Base-by-base conservation (phyloP, 2,797 vertebrate genomes). In the Syngnathus acus region DNA sequence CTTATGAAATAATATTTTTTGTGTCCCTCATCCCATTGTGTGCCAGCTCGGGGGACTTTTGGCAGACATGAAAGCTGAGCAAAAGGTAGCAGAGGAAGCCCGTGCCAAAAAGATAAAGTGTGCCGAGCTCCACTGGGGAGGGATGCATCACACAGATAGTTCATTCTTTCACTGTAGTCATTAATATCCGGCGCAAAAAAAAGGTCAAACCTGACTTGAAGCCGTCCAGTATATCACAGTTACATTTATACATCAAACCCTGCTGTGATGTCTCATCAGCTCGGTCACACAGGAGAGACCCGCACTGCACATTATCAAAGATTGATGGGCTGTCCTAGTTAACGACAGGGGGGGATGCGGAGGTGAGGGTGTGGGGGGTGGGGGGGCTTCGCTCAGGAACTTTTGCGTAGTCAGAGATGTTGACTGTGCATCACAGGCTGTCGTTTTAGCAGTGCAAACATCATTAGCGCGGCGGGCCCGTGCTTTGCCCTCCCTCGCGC, bases 281-380 rank as follows among this genome's bases (percentile, higher is more conserved):
- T 76, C 76, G 83, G 88, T 89, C 86, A 88, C 81, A 82, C 81
- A 72, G 84, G 77, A 82, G 79, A 78, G 80, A 74, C 81, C 84
- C 83, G 77, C 71, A 71, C 74, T 65, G 78, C 81, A 86, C 77
- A 84, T 86, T 83, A 87, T 88, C 83, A 86, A 88, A 89, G 88
- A 92, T 89, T 88, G 89, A 92, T 91, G 84, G 80, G 70, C 61
- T 86, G 89, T 87, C 88, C 84, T 86, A 89, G 79, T 90, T 90
- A 88, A 87, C 85, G 81, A 82, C 71, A 71, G 64, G 51, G 60
- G 73, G 68, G 68, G 17, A 6, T 42, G 38, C 5, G 37, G 37
- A 61, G 19, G 58, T 9, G 39, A 1, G 57, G 37, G 23, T 14
- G 4, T 5, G 23, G 51, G 79, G 62, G 69, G 61, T 68, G 40